Conservation (phyloP, 1,140 invertebrate species). For the Calycopis cecrops region DNA sequence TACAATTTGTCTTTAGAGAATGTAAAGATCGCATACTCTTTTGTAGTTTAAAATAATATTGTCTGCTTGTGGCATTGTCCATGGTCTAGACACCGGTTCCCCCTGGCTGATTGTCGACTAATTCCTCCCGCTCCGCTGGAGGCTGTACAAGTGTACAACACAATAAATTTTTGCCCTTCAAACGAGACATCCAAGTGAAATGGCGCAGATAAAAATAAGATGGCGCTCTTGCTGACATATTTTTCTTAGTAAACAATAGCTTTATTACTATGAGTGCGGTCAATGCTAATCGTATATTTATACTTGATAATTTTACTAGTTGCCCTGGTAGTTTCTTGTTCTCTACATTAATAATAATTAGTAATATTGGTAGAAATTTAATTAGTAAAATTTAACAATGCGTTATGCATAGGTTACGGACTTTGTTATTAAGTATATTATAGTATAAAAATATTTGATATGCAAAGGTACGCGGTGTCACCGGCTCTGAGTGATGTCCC, state of each 20-base stretch:
- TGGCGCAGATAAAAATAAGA: conserved; percentile 60
- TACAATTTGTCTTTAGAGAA: no score
- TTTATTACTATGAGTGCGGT: conserved; percentile 11
- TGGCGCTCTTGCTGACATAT: conserved; percentile 41
- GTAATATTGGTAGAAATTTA: background rate
- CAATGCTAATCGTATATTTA: background rate
- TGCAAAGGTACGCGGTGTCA: no score
- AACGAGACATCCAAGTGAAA: conserved; percentile 50
- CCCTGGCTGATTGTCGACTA: conserved; percentile 33
- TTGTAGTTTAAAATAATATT: conserved; percentile 23
- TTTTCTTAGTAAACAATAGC: conserved; percentile 49
- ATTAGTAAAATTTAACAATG: background rate
- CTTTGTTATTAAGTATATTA: no score
- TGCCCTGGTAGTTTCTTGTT: background rate
- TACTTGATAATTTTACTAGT: background rate
- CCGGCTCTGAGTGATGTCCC: no score
- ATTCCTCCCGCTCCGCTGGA: conserved; percentile 50
- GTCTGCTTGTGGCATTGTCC: conserved; percentile 23
- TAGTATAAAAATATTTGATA: no score
- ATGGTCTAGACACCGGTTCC: conserved; percentile 20
- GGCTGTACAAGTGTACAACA: conserved; percentile 60
- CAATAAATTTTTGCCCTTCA: conserved; percentile 67
- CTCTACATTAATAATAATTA: background rate
- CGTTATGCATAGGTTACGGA: background rate
- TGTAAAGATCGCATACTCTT: background rate